Evolutionary conservation across 37 sponge, comb jelly and placozoan species (phyloP), one percentile per base, ranked within the genome.

Genomic region (Haliclona indistincta): DNA sequence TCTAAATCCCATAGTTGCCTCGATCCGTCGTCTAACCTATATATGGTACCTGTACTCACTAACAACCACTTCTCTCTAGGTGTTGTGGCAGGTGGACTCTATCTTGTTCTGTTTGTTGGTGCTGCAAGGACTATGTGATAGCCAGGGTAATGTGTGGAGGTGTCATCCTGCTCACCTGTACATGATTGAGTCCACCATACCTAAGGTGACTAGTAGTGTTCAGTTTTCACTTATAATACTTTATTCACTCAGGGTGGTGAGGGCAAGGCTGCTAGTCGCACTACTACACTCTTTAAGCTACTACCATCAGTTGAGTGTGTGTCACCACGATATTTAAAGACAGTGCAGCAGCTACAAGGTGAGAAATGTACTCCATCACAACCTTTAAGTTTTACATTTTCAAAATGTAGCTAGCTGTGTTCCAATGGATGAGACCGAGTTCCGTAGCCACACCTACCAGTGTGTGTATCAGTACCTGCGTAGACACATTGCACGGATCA

Each of bases 381-480:
- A 33, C 4, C 4, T 66, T 11, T 34, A 66, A 32, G 29, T 66
- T 33, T 66, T 66, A n/a, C n/a, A 34, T 41, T 73, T 73, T 55
- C 3, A 34, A 20, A 26, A 4, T 36, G 17, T 40, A 81, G 82
- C 29, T 60, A 10, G 49, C 11, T n/a, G 26, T 28, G 29, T 54
- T 6, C 25, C 32, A 15, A 77, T 88, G 68, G 80, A 88, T 68
- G 49, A 60, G 1, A 28, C 76, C 17, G 73, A 77, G 38, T 76
- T 87, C 34, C 13, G 39, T 1, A 67, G 75, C 43, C 65, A 67
- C 2, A 38, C 49, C 19, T 88, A 61, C 45, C 94, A 93, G 51
- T 32, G 86, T 37, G 86, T 85, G 20, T 88, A 73, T 42, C 83
- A 81, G 58, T 93, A 93, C 49, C 81, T 93, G 29, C 29, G 15